Evolutionary conservation across 2,113 vertebrate genomes (phyloP).

Genomic region (Gallinago jamesoni): DNA sequence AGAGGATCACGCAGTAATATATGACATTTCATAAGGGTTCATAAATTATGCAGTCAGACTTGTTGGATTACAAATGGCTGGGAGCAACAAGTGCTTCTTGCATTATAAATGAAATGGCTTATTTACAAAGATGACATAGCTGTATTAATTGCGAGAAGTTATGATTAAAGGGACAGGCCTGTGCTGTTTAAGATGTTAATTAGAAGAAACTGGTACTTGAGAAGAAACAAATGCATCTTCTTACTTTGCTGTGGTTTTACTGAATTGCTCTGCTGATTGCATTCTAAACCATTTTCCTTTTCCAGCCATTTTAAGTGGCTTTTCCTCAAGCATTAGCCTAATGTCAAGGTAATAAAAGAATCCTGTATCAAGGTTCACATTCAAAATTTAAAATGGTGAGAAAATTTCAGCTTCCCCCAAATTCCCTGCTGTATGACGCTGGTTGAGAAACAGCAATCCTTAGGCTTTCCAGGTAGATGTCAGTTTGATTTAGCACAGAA

Average conservation of each 20-base stretch:
- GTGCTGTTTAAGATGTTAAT: slow-evolving; percentile 9
- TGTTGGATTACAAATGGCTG: slow-evolving; percentile 36
- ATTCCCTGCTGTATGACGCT: neutral
- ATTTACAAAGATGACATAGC: slow-evolving; percentile 18
- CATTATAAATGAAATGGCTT: slow-evolving; percentile 37
- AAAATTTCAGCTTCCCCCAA: neutral
- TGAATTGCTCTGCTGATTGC: neutral
- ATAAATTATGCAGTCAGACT: slow-evolving; percentile 52
- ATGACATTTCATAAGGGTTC: slow-evolving; percentile 6
- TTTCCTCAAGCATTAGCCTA: neutral
- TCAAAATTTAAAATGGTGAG: neutral
- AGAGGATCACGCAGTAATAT: neutral
- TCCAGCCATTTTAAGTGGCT: neutral
- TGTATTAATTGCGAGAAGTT: slow-evolving; percentile 31
- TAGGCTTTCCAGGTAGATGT: neutral
- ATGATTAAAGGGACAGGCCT: neutral
- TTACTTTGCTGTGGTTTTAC: neutral
- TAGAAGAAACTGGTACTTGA: neutral
- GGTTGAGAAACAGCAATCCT: neutral
- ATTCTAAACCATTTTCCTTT: neutral
- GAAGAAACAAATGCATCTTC: neutral
- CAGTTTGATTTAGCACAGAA: neutral
- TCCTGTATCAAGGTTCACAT: neutral
- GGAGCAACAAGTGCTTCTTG: slow-evolving; percentile 42
- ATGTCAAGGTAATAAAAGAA: neutral